phyloP scores from a whole-genome alignment of 2,888 invertebrate genomes.

The Caenorhabditis becei region DNA sequence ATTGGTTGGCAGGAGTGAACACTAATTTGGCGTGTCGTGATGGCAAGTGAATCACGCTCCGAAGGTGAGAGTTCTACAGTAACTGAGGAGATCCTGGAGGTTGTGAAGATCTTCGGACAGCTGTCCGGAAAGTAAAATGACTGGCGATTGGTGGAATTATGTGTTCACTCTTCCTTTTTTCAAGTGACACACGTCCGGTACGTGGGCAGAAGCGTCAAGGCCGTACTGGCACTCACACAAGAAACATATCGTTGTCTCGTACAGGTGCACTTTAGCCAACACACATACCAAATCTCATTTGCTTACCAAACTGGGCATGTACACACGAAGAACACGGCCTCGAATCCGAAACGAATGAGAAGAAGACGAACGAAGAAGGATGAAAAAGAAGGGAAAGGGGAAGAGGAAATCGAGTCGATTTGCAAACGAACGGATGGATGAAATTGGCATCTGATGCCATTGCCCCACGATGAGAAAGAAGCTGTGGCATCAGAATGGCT shows the following conservation, averaged over 20 bases:
- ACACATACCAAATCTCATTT: constrained; percentile 50
- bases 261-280: constrained; percentile 48
- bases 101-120: not conserved
- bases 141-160: constrained; percentile 5
- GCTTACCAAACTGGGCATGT: constrained; percentile 60
- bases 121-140: constrained; percentile 25
- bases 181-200: constrained; percentile 1
- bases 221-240: constrained; percentile 10
- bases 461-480: constrained; percentile 5
- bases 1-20: constrained; percentile 20
- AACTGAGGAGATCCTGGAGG: not conserved
- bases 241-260: constrained; percentile 53
- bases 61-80: not conserved
- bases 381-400: constrained; percentile 13
- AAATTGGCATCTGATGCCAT: constrained; percentile 25
- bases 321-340: constrained; percentile 41
- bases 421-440: constrained; percentile 29
- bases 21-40: constrained; percentile 33
- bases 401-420: constrained; percentile 35
- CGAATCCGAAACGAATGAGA: constrained; percentile 42
- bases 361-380: constrained; percentile 17
- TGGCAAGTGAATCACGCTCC: constrained; percentile 3
- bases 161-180: constrained; percentile 26
- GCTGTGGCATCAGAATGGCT: constrained; percentile 41
- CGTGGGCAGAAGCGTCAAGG: constrained; percentile 38